Base-by-base conservation (phyloP, 2,888 invertebrate species). In the Tetanocera ferruginea region DNA sequence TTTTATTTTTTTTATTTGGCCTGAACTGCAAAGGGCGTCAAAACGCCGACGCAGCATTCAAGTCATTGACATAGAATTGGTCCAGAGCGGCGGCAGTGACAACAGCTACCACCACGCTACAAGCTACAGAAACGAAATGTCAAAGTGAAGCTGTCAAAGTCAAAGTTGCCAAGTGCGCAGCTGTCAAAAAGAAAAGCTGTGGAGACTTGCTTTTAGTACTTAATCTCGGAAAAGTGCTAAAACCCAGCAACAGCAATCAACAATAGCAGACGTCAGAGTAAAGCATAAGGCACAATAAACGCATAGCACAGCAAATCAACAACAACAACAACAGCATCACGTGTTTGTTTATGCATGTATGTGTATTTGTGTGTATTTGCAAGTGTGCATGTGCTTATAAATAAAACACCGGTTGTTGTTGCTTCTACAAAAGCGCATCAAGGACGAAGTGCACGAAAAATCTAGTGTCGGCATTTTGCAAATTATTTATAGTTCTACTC, bases 331-430 rank as follows among this genome's bases (percentile, higher is more conserved):
- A 28, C 71, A 31, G 55, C 52, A 19, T 34, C 71, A 55, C 55
- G 34, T 34, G 55, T 28, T 55, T 23, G 23, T 1, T 4, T n/a
- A 14, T 11, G 8, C 64, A 11, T 11, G 64, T 34, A 17, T 34
- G 34, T 64, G 64, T 31, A 9, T 64, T 14, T 19, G 55, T 55
- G 55, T n/a, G n/a, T n/a, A n/a, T n/a, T n/a, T n/a, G n/a, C n/a
- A n/a, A n/a, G n/a, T 55, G 55, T 55, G 83, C 51, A 49, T 75
- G 66, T 43, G 75, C 31, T 55, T 67, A 75, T 84, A 84, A 84
- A 86, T 85, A 85, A 85, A 85, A 85, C 80, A 85, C 86, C 85
- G 85, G 84, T 78, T 78, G 76, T 43, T 67, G 75, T 66, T 23
- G 64, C 37, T 37, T 19, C 62, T 66, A 14, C 23, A 78, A 57